Evolutionary conservation across 2,888 invertebrate species (phyloP).

Genomic region (Ctena decussata): DNA sequence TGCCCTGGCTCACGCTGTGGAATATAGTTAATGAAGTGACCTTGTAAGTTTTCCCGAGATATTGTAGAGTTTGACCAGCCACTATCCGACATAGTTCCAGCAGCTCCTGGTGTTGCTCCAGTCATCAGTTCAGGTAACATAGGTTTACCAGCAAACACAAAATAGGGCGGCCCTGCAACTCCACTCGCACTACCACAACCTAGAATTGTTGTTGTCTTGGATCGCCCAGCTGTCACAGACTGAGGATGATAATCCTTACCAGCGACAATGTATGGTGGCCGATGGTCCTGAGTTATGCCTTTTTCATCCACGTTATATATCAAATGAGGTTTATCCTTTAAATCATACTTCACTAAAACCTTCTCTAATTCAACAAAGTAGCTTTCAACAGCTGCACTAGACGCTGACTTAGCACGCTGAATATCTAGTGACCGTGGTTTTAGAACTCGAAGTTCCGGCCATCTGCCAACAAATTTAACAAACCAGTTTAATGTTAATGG

Average conservation of each 20-base stretch:
- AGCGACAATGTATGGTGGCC: background rate
- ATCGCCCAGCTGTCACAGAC: constrained; percentile 17
- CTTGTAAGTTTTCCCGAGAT: background rate
- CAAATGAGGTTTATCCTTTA: constrained; percentile 9
- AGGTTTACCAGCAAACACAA: constrained; percentile 25
- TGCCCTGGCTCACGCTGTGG: background rate
- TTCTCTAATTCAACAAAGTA: constrained; percentile 26
- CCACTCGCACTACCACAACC: constrained; percentile 36
- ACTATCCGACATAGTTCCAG: background rate
- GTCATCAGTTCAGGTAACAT: constrained; percentile 2
- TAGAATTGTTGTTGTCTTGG: constrained; percentile 7
- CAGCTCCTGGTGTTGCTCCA: constrained; percentile 5
- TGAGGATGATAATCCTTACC: background rate
- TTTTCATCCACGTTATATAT: constrained; percentile 24
- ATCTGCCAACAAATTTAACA: constrained; percentile 10
- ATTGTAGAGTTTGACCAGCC: constrained; percentile 27
- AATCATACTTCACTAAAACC: background rate
- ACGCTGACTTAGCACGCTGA: constrained; percentile 22
- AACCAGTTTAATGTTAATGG: constrained; percentile 29
- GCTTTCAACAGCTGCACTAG: background rate
- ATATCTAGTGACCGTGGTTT: constrained; percentile 36
- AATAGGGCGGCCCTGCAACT: constrained; percentile 22
- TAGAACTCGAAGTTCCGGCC: constrained; percentile 38
- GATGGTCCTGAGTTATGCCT: background rate
- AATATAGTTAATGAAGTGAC: background rate